phyloP scores from a whole-genome alignment of 2,888 invertebrate genomes.

The Synanthedon tipuliformis region DNA sequence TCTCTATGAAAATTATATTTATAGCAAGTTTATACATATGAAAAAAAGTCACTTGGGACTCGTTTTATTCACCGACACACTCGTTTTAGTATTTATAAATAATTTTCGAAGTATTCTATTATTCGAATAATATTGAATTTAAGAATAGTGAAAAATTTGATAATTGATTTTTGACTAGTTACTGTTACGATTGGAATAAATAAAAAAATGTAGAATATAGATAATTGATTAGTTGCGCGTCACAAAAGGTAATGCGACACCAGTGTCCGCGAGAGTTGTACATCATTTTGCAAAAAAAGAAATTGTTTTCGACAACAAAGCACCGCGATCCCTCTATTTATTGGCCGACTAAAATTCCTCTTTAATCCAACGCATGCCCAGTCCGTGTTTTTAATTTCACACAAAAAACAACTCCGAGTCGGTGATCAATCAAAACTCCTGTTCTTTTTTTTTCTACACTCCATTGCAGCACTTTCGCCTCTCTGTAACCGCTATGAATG shows the following conservation, averaged over 20 bases:
- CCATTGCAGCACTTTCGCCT: slow-evolving; percentile 62
- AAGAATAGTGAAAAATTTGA: no score
- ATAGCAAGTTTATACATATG: no score
- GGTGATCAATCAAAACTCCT: slow-evolving; percentile 68
- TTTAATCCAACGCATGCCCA: slow-evolving; percentile 63
- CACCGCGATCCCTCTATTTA: slow-evolving; percentile 35
- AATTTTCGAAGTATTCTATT: no score
- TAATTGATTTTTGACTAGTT: no score
- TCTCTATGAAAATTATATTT: no score
- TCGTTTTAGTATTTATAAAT: no score
- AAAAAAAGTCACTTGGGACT: no score
- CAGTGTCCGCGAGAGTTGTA: slow-evolving; percentile 18
- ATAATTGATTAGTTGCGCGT: not conserved
- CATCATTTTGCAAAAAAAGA: slow-evolving; percentile 20
- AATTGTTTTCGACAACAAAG: slow-evolving; percentile 45
- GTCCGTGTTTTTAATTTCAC: slow-evolving; percentile 66
- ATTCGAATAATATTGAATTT: no score
- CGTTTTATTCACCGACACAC: no score
- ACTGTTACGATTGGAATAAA: no score
- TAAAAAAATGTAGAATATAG: no score
- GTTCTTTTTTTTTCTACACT: slow-evolving; percentile 56
- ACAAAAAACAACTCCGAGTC: slow-evolving; percentile 58
- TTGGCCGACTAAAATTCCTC: slow-evolving; percentile 55
- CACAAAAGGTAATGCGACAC: slow-evolving; percentile 32
- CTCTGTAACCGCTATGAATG: slow-evolving; percentile 59